A percentile compares a stretch with the other conserved stretches of the same genome.
Evolutionary conservation across 2,888 invertebrate genomes (phyloP).

Genomic region (Anarsia innoxiella): DNA sequence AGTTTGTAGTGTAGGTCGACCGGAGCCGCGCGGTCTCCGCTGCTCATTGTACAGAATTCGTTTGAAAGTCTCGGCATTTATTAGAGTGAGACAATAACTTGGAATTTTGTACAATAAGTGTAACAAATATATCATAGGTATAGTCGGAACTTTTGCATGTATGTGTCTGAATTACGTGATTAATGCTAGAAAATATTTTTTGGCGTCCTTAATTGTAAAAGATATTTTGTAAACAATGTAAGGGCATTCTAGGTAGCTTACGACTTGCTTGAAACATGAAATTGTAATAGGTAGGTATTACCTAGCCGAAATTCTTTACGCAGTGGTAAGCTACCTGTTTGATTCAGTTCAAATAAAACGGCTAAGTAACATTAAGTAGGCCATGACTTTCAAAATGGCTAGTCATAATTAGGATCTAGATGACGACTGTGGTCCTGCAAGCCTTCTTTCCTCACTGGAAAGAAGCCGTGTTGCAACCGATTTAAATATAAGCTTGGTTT

Average conservation of each 20-base stretch:
- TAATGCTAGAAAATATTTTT: constrained; percentile 6
- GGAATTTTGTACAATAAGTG: constrained; percentile 33
- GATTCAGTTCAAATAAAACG: constrained; percentile 19
- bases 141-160: constrained; percentile 6
- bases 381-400: constrained; percentile 40
- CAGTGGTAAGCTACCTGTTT: constrained; percentile 13
- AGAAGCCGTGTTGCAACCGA: constrained; percentile 48
- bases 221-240: constrained; percentile 11
- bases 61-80: constrained; percentile 67
- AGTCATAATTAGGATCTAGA: constrained; percentile 33
- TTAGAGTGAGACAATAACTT: constrained; percentile 55
- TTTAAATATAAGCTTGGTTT: constrained; percentile 40
- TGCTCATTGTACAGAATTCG: constrained; percentile 48
- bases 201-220: constrained; percentile 4
- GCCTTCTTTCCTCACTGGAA: constrained; percentile 58
- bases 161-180: constrained; percentile 7
- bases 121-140: neutral
- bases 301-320: too few species aligned
- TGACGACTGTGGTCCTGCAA: constrained; percentile 37
- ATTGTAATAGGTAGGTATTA: too few species aligned
- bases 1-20: neutral
- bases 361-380: constrained; percentile 27
- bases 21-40: constrained; percentile 16
- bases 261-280: constrained; percentile 3
- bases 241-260: constrained; percentile 18